phyloP scores from a whole-genome alignment of 2,797 vertebrate species.

The Pristis pectinata region DNA sequence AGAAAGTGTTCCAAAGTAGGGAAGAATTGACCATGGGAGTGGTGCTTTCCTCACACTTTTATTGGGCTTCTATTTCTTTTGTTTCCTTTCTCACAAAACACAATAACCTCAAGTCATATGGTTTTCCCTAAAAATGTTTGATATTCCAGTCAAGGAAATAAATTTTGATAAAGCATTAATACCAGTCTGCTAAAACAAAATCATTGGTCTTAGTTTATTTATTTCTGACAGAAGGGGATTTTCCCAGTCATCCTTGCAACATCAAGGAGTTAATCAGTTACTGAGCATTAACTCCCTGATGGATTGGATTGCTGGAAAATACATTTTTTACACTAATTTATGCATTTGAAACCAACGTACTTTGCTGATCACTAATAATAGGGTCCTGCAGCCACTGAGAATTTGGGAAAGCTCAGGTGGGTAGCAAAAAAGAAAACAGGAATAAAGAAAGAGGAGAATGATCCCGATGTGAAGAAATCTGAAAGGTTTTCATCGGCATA shows the following conservation, averaged over 20 bases:
- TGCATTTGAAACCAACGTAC: neutral
- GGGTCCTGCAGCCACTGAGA: neutral
- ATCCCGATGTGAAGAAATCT: too few relatives aligned
- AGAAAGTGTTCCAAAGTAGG: neutral
- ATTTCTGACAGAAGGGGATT: neutral
- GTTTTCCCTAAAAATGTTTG: neutral
- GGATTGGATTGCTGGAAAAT: neutral
- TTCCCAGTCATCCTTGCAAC: conserved; percentile 3
- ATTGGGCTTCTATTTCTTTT: neutral
- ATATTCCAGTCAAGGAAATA: neutral
- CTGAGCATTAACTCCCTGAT: neutral
- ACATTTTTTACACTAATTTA: neutral
- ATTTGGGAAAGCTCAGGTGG: too few relatives aligned
- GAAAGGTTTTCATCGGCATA: too few relatives aligned
- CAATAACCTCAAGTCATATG: neutral
- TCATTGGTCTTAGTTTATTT: neutral
- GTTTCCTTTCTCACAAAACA: neutral
- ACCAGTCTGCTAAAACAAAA: neutral
- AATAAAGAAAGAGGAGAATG: too few relatives aligned
- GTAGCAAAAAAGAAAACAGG: too few relatives aligned
- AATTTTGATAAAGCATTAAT: neutral
- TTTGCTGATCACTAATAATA: neutral
- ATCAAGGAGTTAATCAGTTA: neutral
- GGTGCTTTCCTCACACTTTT: neutral
- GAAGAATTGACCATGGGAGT: neutral